Evolutionary conservation across 1,140 invertebrate genomes (phyloP).

Genomic region (Steinernema feltiae): DNA sequence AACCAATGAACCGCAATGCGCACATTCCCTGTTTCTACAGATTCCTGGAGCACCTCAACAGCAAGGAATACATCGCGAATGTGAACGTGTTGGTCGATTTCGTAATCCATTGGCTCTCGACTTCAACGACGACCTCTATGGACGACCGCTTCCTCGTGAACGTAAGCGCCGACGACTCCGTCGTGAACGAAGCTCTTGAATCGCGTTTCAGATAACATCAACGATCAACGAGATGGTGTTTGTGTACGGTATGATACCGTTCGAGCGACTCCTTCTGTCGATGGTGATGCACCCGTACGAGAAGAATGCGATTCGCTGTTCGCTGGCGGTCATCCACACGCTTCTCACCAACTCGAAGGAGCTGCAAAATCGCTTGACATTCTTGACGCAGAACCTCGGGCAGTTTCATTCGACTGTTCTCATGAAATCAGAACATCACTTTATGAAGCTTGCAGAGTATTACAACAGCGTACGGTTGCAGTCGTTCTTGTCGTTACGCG

Average conservation of each 20-base stretch:
- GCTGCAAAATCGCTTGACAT: background rate
- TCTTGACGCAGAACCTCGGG: conserved; percentile 14
- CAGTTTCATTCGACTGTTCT: background rate
- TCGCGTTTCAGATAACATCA: conserved; percentile 20
- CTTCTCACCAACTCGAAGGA: conserved; percentile 16
- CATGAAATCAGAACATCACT: conserved; percentile 3
- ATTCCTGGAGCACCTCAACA: conserved; percentile 17
- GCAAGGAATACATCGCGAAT: conserved; percentile 19
- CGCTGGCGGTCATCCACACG: background rate
- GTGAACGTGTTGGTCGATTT: conserved; percentile 20
- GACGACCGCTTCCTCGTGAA: conserved; percentile 16
- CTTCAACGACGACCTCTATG: background rate
- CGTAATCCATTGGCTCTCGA: conserved; percentile 10
- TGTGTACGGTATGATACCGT: conserved; percentile 19
- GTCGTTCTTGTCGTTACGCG: background rate
- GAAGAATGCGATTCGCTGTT: background rate
- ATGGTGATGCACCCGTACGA: conserved; percentile 25
- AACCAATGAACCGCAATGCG: background rate
- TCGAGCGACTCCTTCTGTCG: conserved; percentile 28
- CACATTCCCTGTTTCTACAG: background rate
- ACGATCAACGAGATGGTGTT: conserved; percentile 17
- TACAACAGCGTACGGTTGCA: conserved; percentile 16
- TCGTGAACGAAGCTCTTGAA: background rate
- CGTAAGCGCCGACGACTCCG: background rate
- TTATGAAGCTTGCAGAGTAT: conserved; percentile 10